A percentile compares a stretch with the other conserved stretches of the same genome.
These are phyloP conservation scores for Heliconius eleuchia DNA, from an alignment of 1,140 invertebrate species.

Conservation along the genomic window DNA sequence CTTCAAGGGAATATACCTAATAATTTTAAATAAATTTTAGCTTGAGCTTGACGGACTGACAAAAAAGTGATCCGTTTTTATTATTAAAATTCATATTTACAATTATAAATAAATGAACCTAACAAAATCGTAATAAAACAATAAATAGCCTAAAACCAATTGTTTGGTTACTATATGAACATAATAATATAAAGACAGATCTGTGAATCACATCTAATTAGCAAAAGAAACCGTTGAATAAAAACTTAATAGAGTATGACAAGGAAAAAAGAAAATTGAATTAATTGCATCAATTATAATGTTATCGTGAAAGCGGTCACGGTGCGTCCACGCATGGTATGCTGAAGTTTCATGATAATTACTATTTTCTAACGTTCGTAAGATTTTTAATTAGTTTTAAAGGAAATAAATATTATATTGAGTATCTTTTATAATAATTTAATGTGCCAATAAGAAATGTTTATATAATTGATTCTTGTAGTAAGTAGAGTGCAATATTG, in stretches of 20 bases:
- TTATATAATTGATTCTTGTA: no score
- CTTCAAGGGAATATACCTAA: no score
- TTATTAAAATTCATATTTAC: no score
- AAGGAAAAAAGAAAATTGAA: slow-evolving; percentile 71
- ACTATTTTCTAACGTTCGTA: slow-evolving; percentile 44
- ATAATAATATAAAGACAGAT: slow-evolving; percentile 11
- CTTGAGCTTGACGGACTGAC: no score
- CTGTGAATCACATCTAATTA: slow-evolving; percentile 44
- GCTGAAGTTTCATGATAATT: slow-evolving; percentile 42
- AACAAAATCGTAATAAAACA: not conserved
- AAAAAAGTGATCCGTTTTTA: no score
- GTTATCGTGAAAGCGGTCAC: slow-evolving; percentile 71
- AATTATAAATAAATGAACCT: no score
- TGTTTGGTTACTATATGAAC: not conserved
- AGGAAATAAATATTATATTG: slow-evolving; percentile 9
- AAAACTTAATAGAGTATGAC: slow-evolving; percentile 74
- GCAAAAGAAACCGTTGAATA: slow-evolving; percentile 52
- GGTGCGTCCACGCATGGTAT: slow-evolving; percentile 61
- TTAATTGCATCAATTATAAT: slow-evolving; percentile 69
- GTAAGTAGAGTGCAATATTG: no score
- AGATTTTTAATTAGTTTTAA: slow-evolving; percentile 21
- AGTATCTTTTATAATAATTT: no score
- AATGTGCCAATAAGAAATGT: no score
- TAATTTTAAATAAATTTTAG: no score
- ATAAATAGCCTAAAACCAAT: not conserved